phyloP scores from a whole-genome alignment of 2,888 invertebrate genomes.

The Amiota minor region DNA sequence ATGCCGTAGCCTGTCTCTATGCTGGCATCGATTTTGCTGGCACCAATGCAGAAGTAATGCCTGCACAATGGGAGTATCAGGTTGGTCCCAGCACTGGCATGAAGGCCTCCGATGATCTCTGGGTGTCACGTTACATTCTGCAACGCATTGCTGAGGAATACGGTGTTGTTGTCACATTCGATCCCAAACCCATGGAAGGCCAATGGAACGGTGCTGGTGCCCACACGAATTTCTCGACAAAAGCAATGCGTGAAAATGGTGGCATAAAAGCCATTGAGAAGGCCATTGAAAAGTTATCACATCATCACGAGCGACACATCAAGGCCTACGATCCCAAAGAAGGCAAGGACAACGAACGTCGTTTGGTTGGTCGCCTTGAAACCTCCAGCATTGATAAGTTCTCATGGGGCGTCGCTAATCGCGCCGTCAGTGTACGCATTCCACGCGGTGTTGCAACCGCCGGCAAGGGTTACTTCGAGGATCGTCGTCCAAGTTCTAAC shows the following conservation, averaged over 20 bases:
- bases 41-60: constrained; percentile 88
- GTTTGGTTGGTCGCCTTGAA: constrained; percentile 84
- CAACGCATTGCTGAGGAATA: constrained; percentile 78
- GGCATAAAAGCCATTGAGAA: constrained; percentile 81
- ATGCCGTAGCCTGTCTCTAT: constrained; percentile 80
- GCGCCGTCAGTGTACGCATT: constrained; percentile 82
- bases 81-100: constrained; percentile 79
- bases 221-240: constrained; percentile 93
- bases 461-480: constrained; percentile 84
- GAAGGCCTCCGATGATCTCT: constrained; percentile 77
- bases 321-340: constrained; percentile 84
- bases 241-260: constrained; percentile 84
- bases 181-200: constrained; percentile 78
- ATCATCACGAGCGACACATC: constrained; percentile 83
- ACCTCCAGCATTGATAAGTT: constrained; percentile 81
- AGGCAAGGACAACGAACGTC: constrained; percentile 84
- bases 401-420: constrained; percentile 80
- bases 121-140: constrained; percentile 77
- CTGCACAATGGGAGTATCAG: constrained; percentile 83
- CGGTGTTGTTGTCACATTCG: constrained; percentile 76
- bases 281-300: constrained; percentile 83
- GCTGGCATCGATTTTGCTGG: constrained; percentile 86
- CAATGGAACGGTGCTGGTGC: constrained; percentile 97
- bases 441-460: constrained; percentile 82
- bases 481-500: constrained; percentile 83